Conservation (phyloP, 2,113 vertebrate species). For the Pongo pygmaeus region DNA sequence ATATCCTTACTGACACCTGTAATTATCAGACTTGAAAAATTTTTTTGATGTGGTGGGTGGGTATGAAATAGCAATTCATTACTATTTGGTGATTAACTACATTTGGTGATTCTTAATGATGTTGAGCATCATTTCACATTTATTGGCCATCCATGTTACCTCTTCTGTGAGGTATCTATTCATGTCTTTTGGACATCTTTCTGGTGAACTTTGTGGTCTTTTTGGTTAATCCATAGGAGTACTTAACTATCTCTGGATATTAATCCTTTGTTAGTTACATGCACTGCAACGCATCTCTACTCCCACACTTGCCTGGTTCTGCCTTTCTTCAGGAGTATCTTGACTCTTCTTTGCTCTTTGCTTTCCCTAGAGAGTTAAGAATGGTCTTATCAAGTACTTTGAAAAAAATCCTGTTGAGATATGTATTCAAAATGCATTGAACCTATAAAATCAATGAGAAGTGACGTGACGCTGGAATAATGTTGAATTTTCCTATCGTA, state of each 20-base stretch:
- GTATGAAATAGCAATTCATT: background rate
- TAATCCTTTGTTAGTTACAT: background rate
- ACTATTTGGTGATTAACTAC: background rate
- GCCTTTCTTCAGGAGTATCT: background rate
- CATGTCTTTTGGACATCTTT: background rate
- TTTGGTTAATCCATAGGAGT: background rate
- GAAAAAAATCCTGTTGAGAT: conserved; percentile 21
- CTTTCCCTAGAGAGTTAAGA: background rate
- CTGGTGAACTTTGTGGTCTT: background rate
- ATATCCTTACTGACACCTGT: background rate
- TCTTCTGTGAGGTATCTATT: background rate
- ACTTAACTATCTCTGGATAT: background rate
- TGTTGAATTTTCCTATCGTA: background rate
- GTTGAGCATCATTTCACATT: background rate
- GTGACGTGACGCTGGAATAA: background rate
- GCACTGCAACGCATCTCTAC: background rate
- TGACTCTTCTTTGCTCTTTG: background rate
- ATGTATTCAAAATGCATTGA: background rate
- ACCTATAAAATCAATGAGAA: background rate
- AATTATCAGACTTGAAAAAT: background rate
- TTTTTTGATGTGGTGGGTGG: background rate
- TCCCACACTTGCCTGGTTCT: background rate
- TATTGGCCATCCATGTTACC: background rate
- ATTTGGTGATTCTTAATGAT: background rate
- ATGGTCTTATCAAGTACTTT: background rate